These are phyloP conservation scores for Megalops atlanticus DNA, from an alignment of 2,113 vertebrate species.

Conservation along the genomic window DNA sequence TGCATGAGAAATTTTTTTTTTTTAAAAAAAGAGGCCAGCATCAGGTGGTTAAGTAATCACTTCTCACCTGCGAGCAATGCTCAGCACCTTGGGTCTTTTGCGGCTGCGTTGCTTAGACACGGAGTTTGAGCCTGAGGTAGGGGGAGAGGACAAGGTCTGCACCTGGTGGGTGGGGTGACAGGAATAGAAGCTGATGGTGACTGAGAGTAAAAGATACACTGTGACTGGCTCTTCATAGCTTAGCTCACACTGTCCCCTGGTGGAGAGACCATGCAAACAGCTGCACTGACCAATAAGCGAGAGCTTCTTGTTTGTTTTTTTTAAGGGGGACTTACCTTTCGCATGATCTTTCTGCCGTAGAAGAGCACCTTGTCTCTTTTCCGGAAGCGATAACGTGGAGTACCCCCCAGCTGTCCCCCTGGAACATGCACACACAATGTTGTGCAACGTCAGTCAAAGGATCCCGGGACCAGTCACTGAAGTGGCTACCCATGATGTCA, in stretches of 20 bases:
- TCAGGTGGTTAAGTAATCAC: too few relatives aligned
- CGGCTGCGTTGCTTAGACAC: constrained; percentile 82
- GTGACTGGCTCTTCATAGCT: background rate
- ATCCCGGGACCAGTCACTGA: too few relatives aligned
- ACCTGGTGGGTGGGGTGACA: constrained; percentile 68
- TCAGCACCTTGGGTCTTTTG: constrained; percentile 87
- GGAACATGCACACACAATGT: constrained; percentile 38
- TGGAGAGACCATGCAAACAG: constrained; percentile 3
- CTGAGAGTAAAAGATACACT: background rate
- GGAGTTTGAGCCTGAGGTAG: constrained; percentile 62
- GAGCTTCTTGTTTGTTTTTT: background rate
- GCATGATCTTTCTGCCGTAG: constrained; percentile 93
- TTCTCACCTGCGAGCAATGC: constrained; percentile 88
- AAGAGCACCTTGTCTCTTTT: constrained; percentile 96
- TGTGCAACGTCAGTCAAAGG: too few relatives aligned
- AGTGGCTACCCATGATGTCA: too few relatives aligned
- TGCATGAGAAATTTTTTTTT: too few relatives aligned
- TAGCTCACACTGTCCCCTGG: constrained; percentile 30
- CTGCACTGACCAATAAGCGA: background rate
- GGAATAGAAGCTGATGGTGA: background rate
- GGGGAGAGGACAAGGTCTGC: constrained; percentile 76
- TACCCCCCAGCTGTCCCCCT: constrained; percentile 74
- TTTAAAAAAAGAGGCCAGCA: too few relatives aligned
- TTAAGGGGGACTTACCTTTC: constrained; percentile 75
- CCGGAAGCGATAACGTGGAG: constrained; percentile 86